Conservation (phyloP, 1,140 invertebrate species). For the Drosophila pseudoobscura region DNA sequence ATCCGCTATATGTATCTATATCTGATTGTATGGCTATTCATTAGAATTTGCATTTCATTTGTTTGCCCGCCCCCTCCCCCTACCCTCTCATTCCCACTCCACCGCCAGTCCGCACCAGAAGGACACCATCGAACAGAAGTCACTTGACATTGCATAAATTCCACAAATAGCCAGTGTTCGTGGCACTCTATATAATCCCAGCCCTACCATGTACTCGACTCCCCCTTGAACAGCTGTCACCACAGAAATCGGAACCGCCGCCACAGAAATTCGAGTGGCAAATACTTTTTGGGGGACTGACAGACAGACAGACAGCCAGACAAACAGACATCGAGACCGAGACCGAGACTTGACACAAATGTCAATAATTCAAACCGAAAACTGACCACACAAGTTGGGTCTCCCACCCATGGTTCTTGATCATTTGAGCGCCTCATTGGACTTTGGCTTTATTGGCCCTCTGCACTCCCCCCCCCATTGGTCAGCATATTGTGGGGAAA, state of each 20-base stretch:
- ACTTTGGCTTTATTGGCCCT: conserved; percentile 46
- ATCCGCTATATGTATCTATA: conserved; percentile 13
- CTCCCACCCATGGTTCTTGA: conserved; percentile 13
- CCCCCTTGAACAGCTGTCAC: conserved; percentile 22
- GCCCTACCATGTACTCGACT: neutral
- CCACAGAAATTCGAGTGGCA: conserved; percentile 67
- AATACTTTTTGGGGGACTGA: conserved; percentile 34
- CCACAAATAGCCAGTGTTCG: conserved; percentile 44
- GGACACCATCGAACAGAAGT: conserved; percentile 23
- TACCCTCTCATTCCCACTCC: too few species aligned
- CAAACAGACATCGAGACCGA: too few species aligned
- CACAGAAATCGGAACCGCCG: conserved; percentile 50
- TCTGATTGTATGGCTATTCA: neutral
- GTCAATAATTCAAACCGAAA: conserved; percentile 67
- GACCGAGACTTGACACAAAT: conserved; percentile 56
- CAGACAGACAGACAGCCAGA: too few species aligned
- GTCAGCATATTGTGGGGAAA: conserved; percentile 32
- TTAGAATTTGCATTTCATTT: conserved; percentile 22
- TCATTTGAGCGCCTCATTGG: conserved; percentile 70
- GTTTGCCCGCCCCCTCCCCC: neutral
- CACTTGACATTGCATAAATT: conserved; percentile 61
- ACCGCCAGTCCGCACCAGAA: conserved; percentile 6
- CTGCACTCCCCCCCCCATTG: neutral
- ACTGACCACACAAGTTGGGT: conserved; percentile 42
- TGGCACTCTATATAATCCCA: conserved; percentile 26